These are phyloP conservation scores for Himantopus leucocephalus DNA, from an alignment of 2,113 vertebrate genomes.

Conservation along the genomic window DNA sequence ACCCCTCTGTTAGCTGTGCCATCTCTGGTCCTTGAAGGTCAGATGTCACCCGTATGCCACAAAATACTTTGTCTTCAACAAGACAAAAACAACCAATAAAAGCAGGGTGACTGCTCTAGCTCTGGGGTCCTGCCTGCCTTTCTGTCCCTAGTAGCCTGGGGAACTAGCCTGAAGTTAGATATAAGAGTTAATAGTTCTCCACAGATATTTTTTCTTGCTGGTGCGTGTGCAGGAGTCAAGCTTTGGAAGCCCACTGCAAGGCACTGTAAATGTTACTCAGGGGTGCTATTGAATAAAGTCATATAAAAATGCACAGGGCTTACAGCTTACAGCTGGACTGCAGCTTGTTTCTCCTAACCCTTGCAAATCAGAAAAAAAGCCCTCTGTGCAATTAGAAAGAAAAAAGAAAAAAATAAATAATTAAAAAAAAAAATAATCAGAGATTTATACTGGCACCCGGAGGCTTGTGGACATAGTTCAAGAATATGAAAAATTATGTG, in stretches of 20 bases:
- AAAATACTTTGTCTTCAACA: not conserved
- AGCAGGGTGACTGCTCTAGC: not conserved
- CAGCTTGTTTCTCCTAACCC: constrained; percentile 12
- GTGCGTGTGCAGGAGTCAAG: not conserved
- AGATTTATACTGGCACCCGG: constrained; percentile 18
- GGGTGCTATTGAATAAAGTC: constrained; percentile 22
- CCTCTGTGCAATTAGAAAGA: not conserved
- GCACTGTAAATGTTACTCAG: not conserved
- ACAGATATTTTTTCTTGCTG: not conserved
- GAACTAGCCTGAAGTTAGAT: not conserved
- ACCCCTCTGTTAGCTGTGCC: not conserved
- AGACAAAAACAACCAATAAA: not conserved
- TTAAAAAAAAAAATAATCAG: not conserved
- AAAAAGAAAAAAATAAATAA: not conserved
- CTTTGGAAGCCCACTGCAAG: not conserved
- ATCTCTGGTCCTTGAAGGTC: not conserved
- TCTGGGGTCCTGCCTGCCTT: not conserved
- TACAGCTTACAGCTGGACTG: not conserved
- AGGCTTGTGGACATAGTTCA: constrained; percentile 10
- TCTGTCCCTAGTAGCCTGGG: not conserved
- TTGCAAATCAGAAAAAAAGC: constrained; percentile 46
- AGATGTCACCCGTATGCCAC: not conserved
- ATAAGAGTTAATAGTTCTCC: not conserved
- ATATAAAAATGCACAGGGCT: constrained; percentile 25
- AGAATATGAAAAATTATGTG: constrained; percentile 37